phyloP scores from a whole-genome alignment of 2,888 invertebrate species.

The Nephrocerus scutellatus region DNA sequence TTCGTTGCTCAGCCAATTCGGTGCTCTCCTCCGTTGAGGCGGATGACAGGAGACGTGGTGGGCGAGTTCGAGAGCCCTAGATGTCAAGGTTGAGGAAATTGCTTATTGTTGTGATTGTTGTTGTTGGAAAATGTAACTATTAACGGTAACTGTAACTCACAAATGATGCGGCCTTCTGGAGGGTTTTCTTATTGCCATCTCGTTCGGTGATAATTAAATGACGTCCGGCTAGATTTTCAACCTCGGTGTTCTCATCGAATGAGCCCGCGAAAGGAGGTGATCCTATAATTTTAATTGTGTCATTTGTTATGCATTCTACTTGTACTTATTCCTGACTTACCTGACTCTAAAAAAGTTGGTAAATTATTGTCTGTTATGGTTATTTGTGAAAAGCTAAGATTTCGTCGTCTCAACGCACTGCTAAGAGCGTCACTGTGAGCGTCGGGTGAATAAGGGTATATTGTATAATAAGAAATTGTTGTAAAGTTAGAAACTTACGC shows the following conservation, averaged over 20 bases:
- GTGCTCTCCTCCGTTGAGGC: conserved; percentile 46
- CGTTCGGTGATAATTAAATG: conserved; percentile 43
- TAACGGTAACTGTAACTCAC: too few relatives aligned
- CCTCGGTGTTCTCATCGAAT: conserved; percentile 45
- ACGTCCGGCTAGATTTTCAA: conserved; percentile 45
- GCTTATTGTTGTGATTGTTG: neutral
- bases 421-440: conserved; percentile 57
- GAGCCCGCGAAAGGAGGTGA: conserved; percentile 35
- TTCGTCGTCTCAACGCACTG: conserved; percentile 59
- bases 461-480: conserved; percentile 3
- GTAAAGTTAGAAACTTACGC: conserved; percentile 51
- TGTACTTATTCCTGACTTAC: conserved; percentile 23
- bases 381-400: conserved; percentile 48
- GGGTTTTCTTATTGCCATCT: conserved; percentile 37
- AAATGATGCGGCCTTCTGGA: conserved; percentile 47
- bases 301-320: conserved; percentile 1
- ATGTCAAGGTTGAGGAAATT: neutral
- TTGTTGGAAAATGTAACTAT: neutral
- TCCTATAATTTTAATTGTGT: conserved; percentile 24
- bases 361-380: conserved; percentile 45
- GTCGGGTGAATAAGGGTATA: conserved; percentile 14
- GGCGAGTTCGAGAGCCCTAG: conserved; percentile 44
- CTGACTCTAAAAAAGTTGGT: conserved; percentile 40
- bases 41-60: conserved; percentile 44
- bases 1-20: conserved; percentile 42